Evolutionary conservation across 2,888 invertebrate genomes (phyloP).

Genomic region (Osedax fenrisi): DNA sequence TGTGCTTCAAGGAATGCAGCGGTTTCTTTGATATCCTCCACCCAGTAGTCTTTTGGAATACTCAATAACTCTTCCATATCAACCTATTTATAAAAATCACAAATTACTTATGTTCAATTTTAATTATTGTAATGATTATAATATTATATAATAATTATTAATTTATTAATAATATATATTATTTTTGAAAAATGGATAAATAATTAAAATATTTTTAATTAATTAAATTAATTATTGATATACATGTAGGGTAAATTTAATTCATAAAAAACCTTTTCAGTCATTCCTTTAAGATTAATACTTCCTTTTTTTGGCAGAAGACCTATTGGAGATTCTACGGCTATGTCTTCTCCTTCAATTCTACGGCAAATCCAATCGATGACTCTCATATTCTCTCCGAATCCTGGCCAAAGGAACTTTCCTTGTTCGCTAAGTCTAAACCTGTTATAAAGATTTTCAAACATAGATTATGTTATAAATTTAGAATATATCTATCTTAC

Average conservation of each 20-base stretch:
- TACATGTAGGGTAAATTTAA: too few species aligned
- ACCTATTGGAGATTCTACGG: conserved; percentile 50
- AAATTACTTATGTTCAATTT: too few species aligned
- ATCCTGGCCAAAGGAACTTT: conserved; percentile 40
- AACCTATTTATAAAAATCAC: too few species aligned
- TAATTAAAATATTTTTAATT: not conserved
- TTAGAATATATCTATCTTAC: conserved; percentile 12
- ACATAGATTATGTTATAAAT: not conserved
- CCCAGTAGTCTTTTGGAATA: conserved; percentile 78
- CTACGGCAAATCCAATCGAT: conserved; percentile 39
- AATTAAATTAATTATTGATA: too few species aligned
- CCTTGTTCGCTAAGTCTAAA: conserved; percentile 36
- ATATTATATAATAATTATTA: too few species aligned
- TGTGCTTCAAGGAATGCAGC: conserved; percentile 77
- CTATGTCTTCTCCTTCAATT: conserved; percentile 55
- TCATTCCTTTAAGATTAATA: conserved; percentile 6
- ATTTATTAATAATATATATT: too few species aligned
- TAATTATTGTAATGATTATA: too few species aligned
- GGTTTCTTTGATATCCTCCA: conserved; percentile 64
- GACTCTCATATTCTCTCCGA: conserved; percentile 40
- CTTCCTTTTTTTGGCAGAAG: conserved; percentile 35
- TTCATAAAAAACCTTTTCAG: not conserved
- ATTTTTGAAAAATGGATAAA: too few species aligned
- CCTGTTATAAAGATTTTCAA: not conserved
- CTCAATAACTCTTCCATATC: conserved; percentile 64